Percentiles rank a stretch among this genome's conserved stretches.
Evolutionary conservation across 2,888 invertebrate species (phyloP).

Genomic region (Leucania comma): DNA sequence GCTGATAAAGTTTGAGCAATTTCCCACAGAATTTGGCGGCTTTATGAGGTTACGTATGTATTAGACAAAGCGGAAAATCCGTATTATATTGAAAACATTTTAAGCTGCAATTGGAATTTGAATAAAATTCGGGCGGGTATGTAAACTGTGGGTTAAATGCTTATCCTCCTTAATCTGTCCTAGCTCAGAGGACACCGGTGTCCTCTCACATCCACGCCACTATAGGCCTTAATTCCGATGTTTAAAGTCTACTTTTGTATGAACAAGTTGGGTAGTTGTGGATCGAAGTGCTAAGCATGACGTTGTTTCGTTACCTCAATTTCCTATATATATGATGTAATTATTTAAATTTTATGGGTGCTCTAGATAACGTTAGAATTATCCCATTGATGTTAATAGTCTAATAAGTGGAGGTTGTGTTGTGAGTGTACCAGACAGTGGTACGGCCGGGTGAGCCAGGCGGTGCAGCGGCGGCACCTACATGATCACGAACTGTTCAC

Average conservation of each 20-base stretch:
- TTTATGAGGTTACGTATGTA: slow-evolving; percentile 11
- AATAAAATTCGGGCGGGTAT: slow-evolving; percentile 19
- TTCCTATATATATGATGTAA: slow-evolving; percentile 50
- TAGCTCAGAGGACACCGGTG: too few species aligned
- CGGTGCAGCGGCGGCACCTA: slow-evolving; percentile 54
- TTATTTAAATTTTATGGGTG: slow-evolving; percentile 63
- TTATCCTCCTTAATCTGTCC: too few species aligned
- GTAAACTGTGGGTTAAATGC: slow-evolving; percentile 40
- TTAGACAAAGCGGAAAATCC: not conserved
- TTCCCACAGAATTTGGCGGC: slow-evolving; percentile 20
- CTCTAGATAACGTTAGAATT: slow-evolving; percentile 49
- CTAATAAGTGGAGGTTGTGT: slow-evolving; percentile 40
- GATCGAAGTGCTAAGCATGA: too few species aligned
- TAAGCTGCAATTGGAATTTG: slow-evolving; percentile 38
- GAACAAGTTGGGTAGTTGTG: too few species aligned
- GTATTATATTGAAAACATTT: slow-evolving; percentile 29
- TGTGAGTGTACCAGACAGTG: slow-evolving; percentile 19
- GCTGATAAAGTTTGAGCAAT: slow-evolving; percentile 22
- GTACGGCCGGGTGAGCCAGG: slow-evolving; percentile 24
- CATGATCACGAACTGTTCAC: slow-evolving; percentile 66
- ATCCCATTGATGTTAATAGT: slow-evolving; percentile 53
- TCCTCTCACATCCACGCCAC: too few species aligned
- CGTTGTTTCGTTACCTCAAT: slow-evolving; percentile 46
- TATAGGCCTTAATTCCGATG: too few species aligned
- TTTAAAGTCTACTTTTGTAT: too few species aligned